These are phyloP conservation scores for Diaphora mendica DNA, from an alignment of 2,888 invertebrate species.

Conservation along the genomic window DNA sequence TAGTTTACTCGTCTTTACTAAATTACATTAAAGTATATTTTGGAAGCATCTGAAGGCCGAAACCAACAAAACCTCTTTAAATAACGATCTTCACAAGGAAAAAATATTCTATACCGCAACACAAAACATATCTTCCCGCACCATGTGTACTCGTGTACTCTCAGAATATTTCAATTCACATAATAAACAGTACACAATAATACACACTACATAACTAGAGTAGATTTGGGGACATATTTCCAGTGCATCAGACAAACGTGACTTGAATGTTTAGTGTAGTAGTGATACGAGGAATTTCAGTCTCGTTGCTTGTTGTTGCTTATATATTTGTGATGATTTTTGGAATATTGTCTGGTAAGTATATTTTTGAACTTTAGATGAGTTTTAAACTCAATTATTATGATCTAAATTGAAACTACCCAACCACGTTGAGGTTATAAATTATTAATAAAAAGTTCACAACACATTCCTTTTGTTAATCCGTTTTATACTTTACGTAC, in stretches of 20 bases:
- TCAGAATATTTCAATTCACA: conserved; percentile 25
- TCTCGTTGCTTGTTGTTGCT: background rate
- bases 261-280: conserved; percentile 25
- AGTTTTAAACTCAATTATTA: background rate
- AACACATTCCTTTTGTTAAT: no score
- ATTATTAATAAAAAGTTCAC: no score
- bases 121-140: conserved; percentile 4
- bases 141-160: background rate
- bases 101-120: background rate
- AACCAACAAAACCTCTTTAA: background rate
- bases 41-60: background rate
- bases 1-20: background rate
- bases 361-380: background rate
- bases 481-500: no score
- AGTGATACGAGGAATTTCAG: background rate
- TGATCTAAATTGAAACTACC: no score
- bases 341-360: background rate
- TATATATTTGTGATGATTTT: background rate
- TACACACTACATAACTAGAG: conserved; percentile 13
- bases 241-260: conserved; percentile 46
- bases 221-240: conserved; percentile 11
- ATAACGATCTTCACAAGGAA: background rate
- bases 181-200: conserved; percentile 8
- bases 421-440: no score
- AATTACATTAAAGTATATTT: background rate